Evolutionary conservation across 2,113 vertebrate species (phyloP), one percentile per base, ranked within the genome.

Genomic region (Macquaria australasica): DNA sequence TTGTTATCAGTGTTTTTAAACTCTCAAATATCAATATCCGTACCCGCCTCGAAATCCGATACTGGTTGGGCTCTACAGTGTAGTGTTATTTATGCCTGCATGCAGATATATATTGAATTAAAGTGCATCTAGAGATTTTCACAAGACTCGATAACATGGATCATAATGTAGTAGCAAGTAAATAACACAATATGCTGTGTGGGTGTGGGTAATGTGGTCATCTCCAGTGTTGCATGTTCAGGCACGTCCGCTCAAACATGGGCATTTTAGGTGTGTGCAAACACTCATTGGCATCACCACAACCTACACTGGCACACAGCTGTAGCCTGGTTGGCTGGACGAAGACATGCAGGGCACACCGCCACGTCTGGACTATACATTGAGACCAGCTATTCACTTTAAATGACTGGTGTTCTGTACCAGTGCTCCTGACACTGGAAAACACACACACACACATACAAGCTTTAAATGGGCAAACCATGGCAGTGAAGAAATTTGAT

Each of bases 301-400:
- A 68, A 55, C 48, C 50, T 60, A 16, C 71, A 72, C 53, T 12
- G 11, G 45, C 82, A 77, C 84, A 74, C 72, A 78, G 79, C 73
- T 82, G 70, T 25, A 34, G 53, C 78, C 66, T 12, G 60, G 74
- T 51, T 84, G 70, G 86, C 79, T 60, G 67, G 39, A 62, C 14
- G 25, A 55, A 67, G 64, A 79, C 62, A 78, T 76, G 64, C 72
- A 78, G 72, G 83, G 68, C 56, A 60, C 62, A 10, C 23, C 39
- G 84, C 81, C 73, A 85, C 18, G 81, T 81, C 53, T 77, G 79
- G 67, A 86, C 74, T 67, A 51, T 72, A 82, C 84, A 74, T 31
- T 25, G 18, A 45, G 28, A 25, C 20, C 37, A 60, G 37, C n/a
- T 80, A 64, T 85, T 69, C 14, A 8, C 9, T 43, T 78, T 77